phyloP scores from a whole-genome alignment of 2,888 invertebrate species.

The Gymnocheta viridis region DNA sequence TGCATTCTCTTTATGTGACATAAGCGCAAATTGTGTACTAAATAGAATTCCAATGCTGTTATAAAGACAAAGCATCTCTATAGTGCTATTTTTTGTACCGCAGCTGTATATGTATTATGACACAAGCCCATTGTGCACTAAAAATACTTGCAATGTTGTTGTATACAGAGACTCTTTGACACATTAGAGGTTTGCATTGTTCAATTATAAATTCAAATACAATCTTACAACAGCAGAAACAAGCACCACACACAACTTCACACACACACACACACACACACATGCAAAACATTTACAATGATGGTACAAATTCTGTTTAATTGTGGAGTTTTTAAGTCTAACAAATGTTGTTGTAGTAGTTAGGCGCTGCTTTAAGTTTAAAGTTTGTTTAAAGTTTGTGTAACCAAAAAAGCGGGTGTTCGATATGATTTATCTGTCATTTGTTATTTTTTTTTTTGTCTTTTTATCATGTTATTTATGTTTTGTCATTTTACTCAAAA shows the following conservation, averaged over 20 bases:
- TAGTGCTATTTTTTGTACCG: no score
- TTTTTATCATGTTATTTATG: neutral
- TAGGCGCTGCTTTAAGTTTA: neutral
- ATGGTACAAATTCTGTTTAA: conserved; percentile 15
- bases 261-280: neutral
- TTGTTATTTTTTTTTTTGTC: neutral
- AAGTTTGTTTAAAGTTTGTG: neutral
- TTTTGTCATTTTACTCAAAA: conserved; percentile 15
- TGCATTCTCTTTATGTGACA: neutral
- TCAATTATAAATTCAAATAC: conserved; percentile 31
- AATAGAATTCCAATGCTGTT: no score
- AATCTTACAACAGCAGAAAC: conserved; percentile 2
- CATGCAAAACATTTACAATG: neutral
- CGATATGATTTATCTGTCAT: conserved; percentile 1
- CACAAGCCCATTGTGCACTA: conserved; percentile 43
- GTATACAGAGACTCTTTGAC: neutral
- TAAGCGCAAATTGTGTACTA: no score
- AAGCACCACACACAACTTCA: neutral
- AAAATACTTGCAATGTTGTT: neutral
- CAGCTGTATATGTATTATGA: no score
- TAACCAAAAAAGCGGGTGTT: conserved; percentile 25
- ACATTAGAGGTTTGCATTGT: conserved; percentile 53
- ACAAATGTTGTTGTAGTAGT: neutral
- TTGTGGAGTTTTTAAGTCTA: conserved; percentile 10
- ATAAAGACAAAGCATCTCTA: no score